Percentiles rank a stretch among this genome's conserved stretches.
phyloP scores from a whole-genome alignment of 2,888 invertebrate genomes.

The Drosophila tanythrix region DNA sequence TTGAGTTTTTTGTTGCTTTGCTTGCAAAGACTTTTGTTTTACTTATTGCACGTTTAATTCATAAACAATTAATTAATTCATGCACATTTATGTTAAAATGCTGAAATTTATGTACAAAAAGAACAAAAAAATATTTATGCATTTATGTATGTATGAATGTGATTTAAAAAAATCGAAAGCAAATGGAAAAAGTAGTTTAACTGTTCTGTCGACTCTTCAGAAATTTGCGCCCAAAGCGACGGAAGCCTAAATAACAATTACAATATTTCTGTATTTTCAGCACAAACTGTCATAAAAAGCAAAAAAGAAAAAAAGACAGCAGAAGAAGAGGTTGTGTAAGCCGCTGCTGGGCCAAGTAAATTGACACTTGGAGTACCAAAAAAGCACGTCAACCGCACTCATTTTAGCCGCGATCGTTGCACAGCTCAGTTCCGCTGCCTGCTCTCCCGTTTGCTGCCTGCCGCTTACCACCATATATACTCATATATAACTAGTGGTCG shows the following conservation, averaged over 20 bases:
- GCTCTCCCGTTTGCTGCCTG: neutral
- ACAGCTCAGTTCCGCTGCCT: constrained; percentile 35
- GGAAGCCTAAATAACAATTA: constrained; percentile 69
- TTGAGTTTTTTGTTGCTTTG: constrained; percentile 59
- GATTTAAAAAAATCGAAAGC: constrained; percentile 25
- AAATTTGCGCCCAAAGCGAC: constrained; percentile 51
- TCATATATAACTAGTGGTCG: neutral
- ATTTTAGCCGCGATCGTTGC: constrained; percentile 47
- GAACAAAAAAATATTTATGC: constrained; percentile 12
- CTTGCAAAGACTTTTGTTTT: constrained; percentile 58
- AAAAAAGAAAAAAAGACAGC: neutral
- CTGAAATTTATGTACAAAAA: constrained; percentile 71
- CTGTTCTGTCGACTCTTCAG: constrained; percentile 66
- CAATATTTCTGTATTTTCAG: constrained; percentile 76
- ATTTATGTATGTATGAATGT: constrained; percentile 3
- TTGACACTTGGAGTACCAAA: constrained; percentile 8
- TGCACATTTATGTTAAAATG: constrained; percentile 77
- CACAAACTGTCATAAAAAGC: constrained; percentile 52
- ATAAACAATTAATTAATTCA: constrained; percentile 81
- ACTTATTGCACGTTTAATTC: constrained; percentile 78
- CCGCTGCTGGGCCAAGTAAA: constrained; percentile 41
- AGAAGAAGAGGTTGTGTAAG: constrained; percentile 50
- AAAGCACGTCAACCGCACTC: constrained; percentile 39
- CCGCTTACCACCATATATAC: neutral
- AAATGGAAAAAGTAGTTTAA: constrained; percentile 74